Evolutionary conservation across 1,140 invertebrate species (phyloP).

Genomic region (Heliconius nattereri): DNA sequence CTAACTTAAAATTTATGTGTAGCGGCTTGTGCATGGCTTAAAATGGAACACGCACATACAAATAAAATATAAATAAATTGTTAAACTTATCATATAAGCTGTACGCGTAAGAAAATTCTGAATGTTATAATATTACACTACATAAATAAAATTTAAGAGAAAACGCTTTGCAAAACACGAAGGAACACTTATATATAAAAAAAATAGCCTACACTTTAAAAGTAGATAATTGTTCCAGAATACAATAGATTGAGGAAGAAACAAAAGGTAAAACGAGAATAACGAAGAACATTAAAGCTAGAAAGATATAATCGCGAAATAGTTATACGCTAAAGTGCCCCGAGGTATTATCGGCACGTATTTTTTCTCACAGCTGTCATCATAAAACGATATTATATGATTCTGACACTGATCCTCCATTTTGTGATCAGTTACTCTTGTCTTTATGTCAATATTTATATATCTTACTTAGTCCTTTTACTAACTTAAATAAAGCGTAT

Average conservation of each 20-base stretch:
- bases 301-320: background rate
- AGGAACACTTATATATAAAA: background rate
- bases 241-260: background rate
- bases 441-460: conserved; percentile 3
- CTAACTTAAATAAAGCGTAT: too few relatives aligned
- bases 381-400: background rate
- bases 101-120: too few relatives aligned
- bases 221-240: background rate
- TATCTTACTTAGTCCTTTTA: too few relatives aligned
- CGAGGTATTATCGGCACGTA: background rate
- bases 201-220: too few relatives aligned
- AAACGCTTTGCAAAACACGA: background rate
- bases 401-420: background rate
- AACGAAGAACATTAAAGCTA: conserved; percentile 16
- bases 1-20: too few relatives aligned
- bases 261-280: conserved; percentile 28
- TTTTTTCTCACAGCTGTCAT: conserved; percentile 8
- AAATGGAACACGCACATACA: too few relatives aligned
- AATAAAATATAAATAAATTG: background rate
- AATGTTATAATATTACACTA: too few relatives aligned
- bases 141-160: background rate
- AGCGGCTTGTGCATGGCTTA: too few relatives aligned
- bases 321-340: background rate
- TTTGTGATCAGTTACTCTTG: background rate
- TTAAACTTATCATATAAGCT: background rate